These are phyloP conservation scores for Spheniscus humboldti DNA, from an alignment of 2,797 vertebrate genomes.

Conservation along the genomic window DNA sequence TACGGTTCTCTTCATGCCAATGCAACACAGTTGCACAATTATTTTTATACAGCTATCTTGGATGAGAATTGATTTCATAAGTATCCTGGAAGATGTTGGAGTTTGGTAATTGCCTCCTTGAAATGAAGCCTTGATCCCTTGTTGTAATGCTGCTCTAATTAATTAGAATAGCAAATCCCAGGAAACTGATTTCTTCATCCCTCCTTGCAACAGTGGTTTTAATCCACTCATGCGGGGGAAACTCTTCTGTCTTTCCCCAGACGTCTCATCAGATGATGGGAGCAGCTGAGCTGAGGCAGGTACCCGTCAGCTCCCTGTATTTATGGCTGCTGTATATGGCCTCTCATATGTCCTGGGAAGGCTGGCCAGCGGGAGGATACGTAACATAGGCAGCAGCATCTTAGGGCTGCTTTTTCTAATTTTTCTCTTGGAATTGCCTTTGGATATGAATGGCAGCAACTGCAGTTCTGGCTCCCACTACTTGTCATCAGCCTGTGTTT, in stretches of 20 bases:
- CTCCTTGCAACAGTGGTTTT: not conserved
- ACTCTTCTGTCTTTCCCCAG: not conserved
- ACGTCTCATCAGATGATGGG: not conserved
- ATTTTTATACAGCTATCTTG: not conserved
- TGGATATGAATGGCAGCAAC: not conserved
- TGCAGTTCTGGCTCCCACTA: not conserved
- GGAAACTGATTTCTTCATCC: not conserved
- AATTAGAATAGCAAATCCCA: not conserved
- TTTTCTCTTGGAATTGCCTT: not conserved
- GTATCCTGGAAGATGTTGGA: not conserved
- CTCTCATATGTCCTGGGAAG: accelerated
- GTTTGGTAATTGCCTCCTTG: not conserved
- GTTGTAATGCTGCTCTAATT: not conserved
- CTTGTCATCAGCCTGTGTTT: not conserved
- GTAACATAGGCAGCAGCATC: not conserved
- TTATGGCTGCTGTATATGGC: not conserved
- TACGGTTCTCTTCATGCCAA: not conserved
- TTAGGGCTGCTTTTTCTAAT: not conserved
- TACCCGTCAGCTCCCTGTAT: not conserved
- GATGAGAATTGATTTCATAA: not conserved
- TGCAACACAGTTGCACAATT: not conserved
- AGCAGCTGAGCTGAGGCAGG: not conserved
- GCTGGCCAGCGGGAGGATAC: not conserved
- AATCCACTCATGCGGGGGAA: not conserved
- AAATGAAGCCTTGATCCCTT: not conserved